Evolutionary conservation across 2,797 vertebrate genomes (phyloP).

Genomic region (Acrossocheilus wenchowensis): DNA sequence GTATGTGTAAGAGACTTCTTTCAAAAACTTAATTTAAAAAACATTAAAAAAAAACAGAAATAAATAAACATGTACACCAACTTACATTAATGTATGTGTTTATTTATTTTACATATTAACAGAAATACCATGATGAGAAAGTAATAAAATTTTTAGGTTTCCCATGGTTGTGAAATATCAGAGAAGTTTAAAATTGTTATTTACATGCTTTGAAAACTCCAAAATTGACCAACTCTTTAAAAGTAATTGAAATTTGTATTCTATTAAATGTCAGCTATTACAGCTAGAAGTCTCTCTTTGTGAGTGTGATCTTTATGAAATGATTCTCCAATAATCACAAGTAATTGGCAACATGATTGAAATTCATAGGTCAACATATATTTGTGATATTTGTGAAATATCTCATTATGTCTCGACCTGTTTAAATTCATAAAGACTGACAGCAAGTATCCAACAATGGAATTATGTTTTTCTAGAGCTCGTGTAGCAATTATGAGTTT

Average conservation of each 20-base stretch:
- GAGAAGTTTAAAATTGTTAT: neutral
- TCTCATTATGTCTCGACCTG: neutral
- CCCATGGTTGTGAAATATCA: neutral
- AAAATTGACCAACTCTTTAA: neutral
- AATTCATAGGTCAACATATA: neutral
- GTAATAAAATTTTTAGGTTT: neutral
- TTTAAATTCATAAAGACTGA: neutral
- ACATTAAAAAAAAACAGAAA: neutral
- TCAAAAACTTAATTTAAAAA: neutral
- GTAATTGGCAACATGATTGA: neutral
- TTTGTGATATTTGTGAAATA: neutral
- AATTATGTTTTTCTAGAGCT: slow-evolving; percentile 25
- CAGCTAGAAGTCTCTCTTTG: neutral
- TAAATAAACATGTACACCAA: neutral
- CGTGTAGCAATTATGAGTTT: slow-evolving; percentile 39
- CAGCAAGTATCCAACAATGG: neutral
- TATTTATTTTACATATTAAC: neutral
- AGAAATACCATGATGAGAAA: neutral
- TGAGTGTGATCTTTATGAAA: slow-evolving; percentile 18
- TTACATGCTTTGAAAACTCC: neutral
- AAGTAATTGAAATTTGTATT: neutral
- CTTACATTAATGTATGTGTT: neutral
- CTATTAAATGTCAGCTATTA: neutral
- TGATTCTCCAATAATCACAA: neutral
- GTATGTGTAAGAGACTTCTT: neutral